phyloP scores from a whole-genome alignment of 2,888 invertebrate species.

The Diloba caeruleocephala region DNA sequence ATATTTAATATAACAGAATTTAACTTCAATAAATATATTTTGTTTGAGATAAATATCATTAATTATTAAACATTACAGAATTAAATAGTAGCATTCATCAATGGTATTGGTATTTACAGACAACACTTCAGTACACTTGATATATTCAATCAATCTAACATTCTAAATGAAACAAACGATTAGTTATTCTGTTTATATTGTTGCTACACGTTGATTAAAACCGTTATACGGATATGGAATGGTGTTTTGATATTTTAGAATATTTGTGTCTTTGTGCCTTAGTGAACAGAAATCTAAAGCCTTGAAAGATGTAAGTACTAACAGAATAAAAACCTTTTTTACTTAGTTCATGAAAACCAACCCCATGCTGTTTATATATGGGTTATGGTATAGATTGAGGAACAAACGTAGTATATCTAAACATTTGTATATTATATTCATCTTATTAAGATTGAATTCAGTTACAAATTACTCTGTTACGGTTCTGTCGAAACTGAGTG shows the following conservation, averaged over 20 bases:
- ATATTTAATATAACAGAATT: conserved; percentile 14
- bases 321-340: too few relatives aligned
- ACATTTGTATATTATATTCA: too few relatives aligned
- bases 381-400: too few relatives aligned
- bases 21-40: too few relatives aligned
- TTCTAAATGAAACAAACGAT: conserved; percentile 29
- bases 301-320: too few relatives aligned
- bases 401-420: too few relatives aligned
- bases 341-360: too few relatives aligned
- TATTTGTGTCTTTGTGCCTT: too few relatives aligned
- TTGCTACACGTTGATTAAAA: conserved; percentile 19
- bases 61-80: conserved; percentile 8
- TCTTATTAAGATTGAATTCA: not conserved
- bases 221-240: conserved; percentile 16
- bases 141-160: conserved; percentile 28
- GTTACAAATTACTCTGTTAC: conserved; percentile 10
- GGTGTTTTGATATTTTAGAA: conserved; percentile 3
- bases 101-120: conserved; percentile 19
- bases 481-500: not conserved
- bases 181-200: conserved; percentile 37
- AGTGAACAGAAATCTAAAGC: too few relatives aligned
- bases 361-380: too few relatives aligned
- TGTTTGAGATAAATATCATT: not conserved
- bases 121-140: conserved; percentile 13
- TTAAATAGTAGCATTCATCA: conserved; percentile 15